These are phyloP conservation scores for Dendrolimus punctatus DNA, from an alignment of 1,140 invertebrate genomes.

Conservation along the genomic window DNA sequence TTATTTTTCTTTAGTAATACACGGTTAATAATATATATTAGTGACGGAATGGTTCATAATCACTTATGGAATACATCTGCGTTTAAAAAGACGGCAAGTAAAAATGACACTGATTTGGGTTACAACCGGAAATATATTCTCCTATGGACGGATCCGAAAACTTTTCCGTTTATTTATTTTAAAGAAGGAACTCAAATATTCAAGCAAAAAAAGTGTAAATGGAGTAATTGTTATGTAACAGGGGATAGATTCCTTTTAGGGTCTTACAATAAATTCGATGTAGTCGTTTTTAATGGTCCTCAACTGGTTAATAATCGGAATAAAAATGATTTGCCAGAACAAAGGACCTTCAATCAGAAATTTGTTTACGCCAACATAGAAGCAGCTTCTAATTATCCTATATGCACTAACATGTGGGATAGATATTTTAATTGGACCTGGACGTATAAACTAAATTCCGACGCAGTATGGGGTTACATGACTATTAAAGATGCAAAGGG, in stretches of 20 bases:
- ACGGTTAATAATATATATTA: too few relatives aligned
- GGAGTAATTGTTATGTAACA: constrained; percentile 38
- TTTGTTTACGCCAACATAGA: constrained; percentile 41
- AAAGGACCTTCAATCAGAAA: constrained; percentile 22
- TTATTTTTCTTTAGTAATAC: too few relatives aligned
- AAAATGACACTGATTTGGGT: too few relatives aligned
- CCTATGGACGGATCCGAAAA: constrained; percentile 28
- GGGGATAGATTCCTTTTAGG: constrained; percentile 20
- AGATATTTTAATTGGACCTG: constrained; percentile 76
- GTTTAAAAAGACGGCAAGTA: too few relatives aligned
- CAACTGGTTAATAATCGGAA: constrained; percentile 14
- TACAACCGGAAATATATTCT: constrained; percentile 27
- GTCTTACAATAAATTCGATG: constrained; percentile 29
- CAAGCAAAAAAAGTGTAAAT: constrained; percentile 26
- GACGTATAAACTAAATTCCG: constrained; percentile 78
- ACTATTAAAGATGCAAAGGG: constrained; percentile 33
- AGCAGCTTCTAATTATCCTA: constrained; percentile 28
- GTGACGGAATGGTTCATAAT: too few relatives aligned
- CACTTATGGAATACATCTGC: too few relatives aligned
- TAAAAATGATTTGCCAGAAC: constrained; percentile 17
- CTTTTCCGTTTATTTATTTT: constrained; percentile 30
- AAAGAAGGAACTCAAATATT: constrained; percentile 28
- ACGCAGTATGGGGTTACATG: constrained; percentile 73
- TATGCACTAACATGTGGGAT: constrained; percentile 30
- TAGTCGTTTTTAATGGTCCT: constrained; percentile 33